Percentiles rank a stretch among this genome's conserved stretches.
Conservation (phyloP, 2,113 vertebrate genomes). For the Alligator sinensis region DNA sequence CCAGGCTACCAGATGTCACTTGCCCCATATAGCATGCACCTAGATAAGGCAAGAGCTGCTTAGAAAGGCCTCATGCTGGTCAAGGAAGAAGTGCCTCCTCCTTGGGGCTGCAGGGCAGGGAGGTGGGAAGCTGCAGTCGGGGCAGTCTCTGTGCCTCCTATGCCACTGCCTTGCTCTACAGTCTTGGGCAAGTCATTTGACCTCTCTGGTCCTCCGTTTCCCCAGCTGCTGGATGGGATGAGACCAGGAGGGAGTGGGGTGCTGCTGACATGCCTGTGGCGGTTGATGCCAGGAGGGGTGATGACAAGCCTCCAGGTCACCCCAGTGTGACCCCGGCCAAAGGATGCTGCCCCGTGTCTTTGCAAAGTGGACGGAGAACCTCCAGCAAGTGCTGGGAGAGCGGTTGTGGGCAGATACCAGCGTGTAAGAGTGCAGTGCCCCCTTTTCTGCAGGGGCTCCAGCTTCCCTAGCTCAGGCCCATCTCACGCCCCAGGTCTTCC, state of each 20-base stretch:
- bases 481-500: background rate
- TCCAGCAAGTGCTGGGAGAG: background rate
- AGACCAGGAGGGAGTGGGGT: background rate
- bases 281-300: background rate
- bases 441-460: background rate
- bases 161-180: background rate
- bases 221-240: background rate
- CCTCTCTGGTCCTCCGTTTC: background rate
- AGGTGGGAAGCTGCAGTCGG: background rate
- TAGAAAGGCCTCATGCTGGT: background rate
- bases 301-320: too few relatives aligned
- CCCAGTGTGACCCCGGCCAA: rapidly evolving
- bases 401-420: background rate
- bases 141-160: background rate
- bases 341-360: background rate
- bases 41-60: background rate
- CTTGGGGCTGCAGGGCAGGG: background rate
- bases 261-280: background rate
- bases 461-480: background rate
- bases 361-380: background rate
- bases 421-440: background rate
- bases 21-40: background rate
- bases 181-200: background rate
- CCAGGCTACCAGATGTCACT: background rate
- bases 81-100: background rate